A percentile compares a stretch with the other conserved stretches of the same genome.
These are phyloP conservation scores for Enteromius afrohamiltoni DNA, from an alignment of 2,797 vertebrate species.

Conservation along the genomic window DNA sequence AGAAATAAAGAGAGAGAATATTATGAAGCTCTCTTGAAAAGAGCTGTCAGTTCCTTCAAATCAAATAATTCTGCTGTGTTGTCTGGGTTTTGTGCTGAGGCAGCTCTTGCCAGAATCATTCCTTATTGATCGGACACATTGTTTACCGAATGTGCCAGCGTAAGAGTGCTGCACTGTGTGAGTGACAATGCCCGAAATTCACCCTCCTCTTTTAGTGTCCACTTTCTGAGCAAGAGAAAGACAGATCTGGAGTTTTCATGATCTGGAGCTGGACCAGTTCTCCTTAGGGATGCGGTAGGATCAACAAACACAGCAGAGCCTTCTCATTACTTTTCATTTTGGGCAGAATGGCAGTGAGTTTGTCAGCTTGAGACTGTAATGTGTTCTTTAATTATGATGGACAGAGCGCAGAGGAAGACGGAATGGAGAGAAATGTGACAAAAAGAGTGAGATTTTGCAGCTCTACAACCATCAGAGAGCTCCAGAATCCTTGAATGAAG, in stretches of 20 bases:
- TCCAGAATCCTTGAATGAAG: neutral
- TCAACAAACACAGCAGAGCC: constrained; percentile 22
- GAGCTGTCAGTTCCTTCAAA: constrained; percentile 51
- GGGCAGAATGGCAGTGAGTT: constrained; percentile 29
- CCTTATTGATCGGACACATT: constrained; percentile 50
- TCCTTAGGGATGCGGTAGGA: constrained; percentile 6
- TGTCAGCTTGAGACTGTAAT: constrained; percentile 31
- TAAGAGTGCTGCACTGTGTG: constrained; percentile 9
- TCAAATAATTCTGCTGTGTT: constrained; percentile 41
- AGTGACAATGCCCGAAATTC: constrained; percentile 41
- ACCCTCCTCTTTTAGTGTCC: neutral
- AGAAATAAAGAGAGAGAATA: constrained; percentile 1
- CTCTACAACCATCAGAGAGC: neutral
- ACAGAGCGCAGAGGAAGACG: constrained; percentile 12
- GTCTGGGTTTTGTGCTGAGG: constrained; percentile 53
- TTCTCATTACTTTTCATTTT: constrained; percentile 44
- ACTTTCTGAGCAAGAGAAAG: constrained; percentile 15
- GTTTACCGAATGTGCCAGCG: constrained; percentile 46
- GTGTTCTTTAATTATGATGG: constrained; percentile 49
- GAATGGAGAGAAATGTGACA: constrained; percentile 22
- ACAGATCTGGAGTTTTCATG: constrained; percentile 35
- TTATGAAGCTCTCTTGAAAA: constrained; percentile 4
- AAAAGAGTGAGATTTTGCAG: constrained; percentile 8
- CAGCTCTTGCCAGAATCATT: constrained; percentile 51
- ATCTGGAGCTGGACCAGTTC: constrained; percentile 1